A percentile compares a stretch with the other conserved stretches of the same genome.
phyloP scores from a whole-genome alignment of 92 coral and sea anemone genomes.

The Muricea muricata region DNA sequence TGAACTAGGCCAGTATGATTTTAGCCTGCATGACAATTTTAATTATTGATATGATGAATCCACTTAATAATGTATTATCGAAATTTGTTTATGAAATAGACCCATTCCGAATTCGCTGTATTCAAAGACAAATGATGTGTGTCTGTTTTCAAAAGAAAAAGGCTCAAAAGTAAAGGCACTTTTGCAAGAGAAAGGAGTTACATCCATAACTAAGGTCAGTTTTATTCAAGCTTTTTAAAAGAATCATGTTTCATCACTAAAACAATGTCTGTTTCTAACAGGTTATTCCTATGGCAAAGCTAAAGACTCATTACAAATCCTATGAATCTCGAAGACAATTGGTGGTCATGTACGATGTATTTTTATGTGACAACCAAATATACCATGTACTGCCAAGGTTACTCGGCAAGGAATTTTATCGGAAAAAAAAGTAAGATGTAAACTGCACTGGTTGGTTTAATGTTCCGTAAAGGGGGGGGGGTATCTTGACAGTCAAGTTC shows the following conservation, averaged over 20 bases:
- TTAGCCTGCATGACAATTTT: too few species aligned
- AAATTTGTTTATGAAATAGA: constrained; percentile 56
- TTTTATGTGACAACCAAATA: constrained; percentile 86
- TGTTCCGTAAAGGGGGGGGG: not conserved
- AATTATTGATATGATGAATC: too few species aligned
- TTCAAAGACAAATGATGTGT: constrained; percentile 77
- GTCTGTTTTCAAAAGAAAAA: constrained; percentile 79
- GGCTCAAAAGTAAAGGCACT: constrained; percentile 72
- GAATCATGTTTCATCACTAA: not conserved
- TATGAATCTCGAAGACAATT: constrained; percentile 92
- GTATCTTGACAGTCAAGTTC: too few species aligned
- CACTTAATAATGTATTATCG: not conserved
- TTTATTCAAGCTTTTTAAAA: not conserved
- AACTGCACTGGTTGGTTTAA: not conserved
- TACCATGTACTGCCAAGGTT: constrained; percentile 86
- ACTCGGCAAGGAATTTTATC: constrained; percentile 87
- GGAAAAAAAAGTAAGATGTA: constrained; percentile 82
- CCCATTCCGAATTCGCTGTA: constrained; percentile 73
- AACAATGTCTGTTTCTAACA: constrained; percentile 15
- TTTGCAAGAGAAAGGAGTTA: constrained; percentile 73
- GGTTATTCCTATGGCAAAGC: constrained; percentile 83
- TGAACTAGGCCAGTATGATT: too few species aligned
- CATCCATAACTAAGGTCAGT: constrained; percentile 80
- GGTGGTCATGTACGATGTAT: constrained; percentile 79
- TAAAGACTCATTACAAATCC: constrained; percentile 78